A percentile compares a stretch with the other conserved stretches of the same genome.
phyloP scores from a whole-genome alignment of 2,888 invertebrate genomes.

The Drosophila percnosoma region DNA sequence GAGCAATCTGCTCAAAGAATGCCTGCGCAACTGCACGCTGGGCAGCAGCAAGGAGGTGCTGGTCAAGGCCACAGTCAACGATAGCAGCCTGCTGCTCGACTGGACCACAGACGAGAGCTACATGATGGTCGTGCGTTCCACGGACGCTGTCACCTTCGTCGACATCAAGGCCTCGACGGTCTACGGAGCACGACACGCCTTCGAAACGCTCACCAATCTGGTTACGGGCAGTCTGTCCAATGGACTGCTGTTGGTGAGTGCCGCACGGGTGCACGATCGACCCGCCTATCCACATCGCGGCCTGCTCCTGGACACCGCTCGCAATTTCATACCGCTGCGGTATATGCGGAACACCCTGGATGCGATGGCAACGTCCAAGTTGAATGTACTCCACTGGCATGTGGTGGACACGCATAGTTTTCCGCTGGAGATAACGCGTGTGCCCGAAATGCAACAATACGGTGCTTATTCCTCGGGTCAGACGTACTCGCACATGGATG shows the following conservation, averaged over 20 bases:
- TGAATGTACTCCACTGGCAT: conserved; percentile 98
- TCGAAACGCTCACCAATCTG: conserved; percentile 91
- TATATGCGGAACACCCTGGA: conserved; percentile 89
- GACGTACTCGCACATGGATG: conserved; percentile 89
- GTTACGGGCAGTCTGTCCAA: conserved; percentile 85
- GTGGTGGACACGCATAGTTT: conserved; percentile 96
- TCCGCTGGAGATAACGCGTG: conserved; percentile 91
- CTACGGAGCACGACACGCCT: conserved; percentile 90
- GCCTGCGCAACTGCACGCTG: conserved; percentile 86
- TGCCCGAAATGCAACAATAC: conserved; percentile 90
- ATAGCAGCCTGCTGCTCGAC: conserved; percentile 86
- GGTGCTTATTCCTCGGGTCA: conserved; percentile 90
- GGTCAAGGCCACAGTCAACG: conserved; percentile 87
- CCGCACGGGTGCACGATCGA: conserved; percentile 89
- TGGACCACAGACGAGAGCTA: conserved; percentile 91
- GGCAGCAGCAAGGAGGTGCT: conserved; percentile 86
- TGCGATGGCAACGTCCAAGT: conserved; percentile 94
- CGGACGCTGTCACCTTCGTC: conserved; percentile 86
- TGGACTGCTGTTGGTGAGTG: conserved; percentile 87
- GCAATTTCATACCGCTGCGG: conserved; percentile 92
- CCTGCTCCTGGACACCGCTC: conserved; percentile 93
- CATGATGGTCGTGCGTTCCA: conserved; percentile 86
- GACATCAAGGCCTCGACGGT: conserved; percentile 87
- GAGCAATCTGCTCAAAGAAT: conserved; percentile 87
- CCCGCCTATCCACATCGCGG: conserved; percentile 95